Conservation (phyloP, 2,113 vertebrate genomes). For the Rhinolophus sinicus region DNA sequence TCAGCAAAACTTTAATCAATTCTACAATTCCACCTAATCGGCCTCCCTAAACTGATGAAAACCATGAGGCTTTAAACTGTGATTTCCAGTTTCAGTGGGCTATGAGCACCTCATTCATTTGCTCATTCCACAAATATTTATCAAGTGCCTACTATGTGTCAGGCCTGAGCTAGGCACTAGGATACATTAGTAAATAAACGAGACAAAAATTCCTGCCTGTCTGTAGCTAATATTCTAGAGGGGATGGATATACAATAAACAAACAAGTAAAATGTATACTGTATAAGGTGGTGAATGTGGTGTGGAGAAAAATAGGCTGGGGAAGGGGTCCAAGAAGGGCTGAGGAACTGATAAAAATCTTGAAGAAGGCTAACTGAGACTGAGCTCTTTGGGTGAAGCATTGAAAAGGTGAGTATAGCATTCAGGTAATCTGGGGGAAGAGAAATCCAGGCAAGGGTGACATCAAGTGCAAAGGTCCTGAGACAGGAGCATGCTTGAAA, state of each 20-base stretch:
- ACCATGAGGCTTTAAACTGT: background rate
- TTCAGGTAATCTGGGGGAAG: background rate
- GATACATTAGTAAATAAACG: background rate
- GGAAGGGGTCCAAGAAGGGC: background rate
- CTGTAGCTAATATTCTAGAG: background rate
- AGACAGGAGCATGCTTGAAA: background rate
- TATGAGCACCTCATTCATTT: background rate
- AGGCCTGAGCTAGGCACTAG: background rate
- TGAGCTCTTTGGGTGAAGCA: background rate
- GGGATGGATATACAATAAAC: background rate
- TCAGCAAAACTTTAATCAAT: background rate
- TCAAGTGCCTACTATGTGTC: background rate
- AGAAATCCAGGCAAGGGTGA: background rate
- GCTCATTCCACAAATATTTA: background rate
- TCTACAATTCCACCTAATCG: background rate
- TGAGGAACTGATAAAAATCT: background rate
- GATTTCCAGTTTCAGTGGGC: background rate
- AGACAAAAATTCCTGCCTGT: background rate
- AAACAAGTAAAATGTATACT: background rate
- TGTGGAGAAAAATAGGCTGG: background rate
- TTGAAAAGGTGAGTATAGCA: background rate
- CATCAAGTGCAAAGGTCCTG: background rate
- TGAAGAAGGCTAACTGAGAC: background rate
- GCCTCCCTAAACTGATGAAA: background rate
- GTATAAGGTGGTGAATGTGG: background rate